Evolutionary conservation across 2,888 invertebrate genomes (phyloP).

Genomic region (Onchidella celtica): DNA sequence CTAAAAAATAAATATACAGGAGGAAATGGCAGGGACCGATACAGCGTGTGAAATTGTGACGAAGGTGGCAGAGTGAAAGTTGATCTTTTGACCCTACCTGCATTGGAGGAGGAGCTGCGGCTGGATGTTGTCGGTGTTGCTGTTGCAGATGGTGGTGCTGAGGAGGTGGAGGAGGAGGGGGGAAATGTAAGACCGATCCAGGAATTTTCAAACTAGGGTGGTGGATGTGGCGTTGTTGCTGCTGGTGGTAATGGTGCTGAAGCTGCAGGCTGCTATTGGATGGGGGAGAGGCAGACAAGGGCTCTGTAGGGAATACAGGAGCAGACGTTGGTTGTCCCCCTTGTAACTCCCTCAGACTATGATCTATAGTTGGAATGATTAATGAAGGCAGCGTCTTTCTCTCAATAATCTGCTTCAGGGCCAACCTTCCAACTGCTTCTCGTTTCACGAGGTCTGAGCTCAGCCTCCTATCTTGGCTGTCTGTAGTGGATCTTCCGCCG

Average conservation of each 20-base stretch:
- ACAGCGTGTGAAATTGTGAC: too few species aligned
- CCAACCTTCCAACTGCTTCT: background rate
- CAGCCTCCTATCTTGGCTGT: too few species aligned
- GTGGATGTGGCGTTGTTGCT: background rate
- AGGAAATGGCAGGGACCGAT: too few species aligned
- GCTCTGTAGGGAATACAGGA: background rate
- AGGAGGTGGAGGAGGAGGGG: background rate
- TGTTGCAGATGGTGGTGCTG: background rate
- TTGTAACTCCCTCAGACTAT: background rate
- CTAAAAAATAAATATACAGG: too few species aligned
- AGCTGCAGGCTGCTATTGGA: background rate
- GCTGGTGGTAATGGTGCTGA: background rate
- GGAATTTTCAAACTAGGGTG: background rate
- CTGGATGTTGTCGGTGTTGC: background rate
- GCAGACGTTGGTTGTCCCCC: background rate
- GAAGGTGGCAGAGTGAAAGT: too few species aligned
- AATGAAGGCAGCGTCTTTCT: background rate
- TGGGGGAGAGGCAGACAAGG: constrained; percentile 1
- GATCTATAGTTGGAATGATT: background rate
- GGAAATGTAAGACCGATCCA: background rate
- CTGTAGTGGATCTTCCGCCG: too few species aligned
- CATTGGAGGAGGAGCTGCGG: background rate
- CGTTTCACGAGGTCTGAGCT: too few species aligned
- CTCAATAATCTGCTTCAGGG: too few species aligned
- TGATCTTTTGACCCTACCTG: too few species aligned